A percentile compares a stretch with the other conserved stretches of the same genome.
Evolutionary conservation across 1,140 invertebrate genomes (phyloP).

Genomic region (Zaprionus capensis): DNA sequence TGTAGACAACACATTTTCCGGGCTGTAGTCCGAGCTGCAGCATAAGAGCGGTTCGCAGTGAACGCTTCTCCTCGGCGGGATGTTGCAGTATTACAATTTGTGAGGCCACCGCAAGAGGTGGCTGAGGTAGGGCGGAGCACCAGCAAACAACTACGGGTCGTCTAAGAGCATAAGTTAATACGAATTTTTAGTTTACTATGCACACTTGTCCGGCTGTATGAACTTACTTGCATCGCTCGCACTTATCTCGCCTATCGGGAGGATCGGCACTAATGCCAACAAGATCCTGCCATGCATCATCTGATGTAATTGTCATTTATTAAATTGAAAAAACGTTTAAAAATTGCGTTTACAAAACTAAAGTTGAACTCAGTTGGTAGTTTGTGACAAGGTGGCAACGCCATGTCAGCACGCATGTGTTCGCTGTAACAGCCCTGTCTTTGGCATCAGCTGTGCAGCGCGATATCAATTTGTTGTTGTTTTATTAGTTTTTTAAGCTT

Average conservation of each 20-base stretch:
- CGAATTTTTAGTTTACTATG: neutral
- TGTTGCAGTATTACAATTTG: constrained; percentile 94
- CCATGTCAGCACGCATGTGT: constrained; percentile 44
- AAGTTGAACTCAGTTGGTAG: neutral
- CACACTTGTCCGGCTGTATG: neutral
- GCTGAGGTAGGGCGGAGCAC: constrained; percentile 91
- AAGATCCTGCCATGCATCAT: constrained; percentile 86
- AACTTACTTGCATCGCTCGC: constrained; percentile 89
- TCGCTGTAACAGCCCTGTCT: constrained; percentile 35
- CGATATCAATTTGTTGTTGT: constrained; percentile 48
- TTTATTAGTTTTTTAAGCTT: constrained; percentile 69
- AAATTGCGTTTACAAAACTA: constrained; percentile 25
- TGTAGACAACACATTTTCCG: constrained; percentile 91
- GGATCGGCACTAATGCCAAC: constrained; percentile 90
- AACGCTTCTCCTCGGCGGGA: constrained; percentile 95
- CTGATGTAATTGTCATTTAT: constrained; percentile 56
- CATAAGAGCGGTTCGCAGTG: constrained; percentile 95
- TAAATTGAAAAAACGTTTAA: constrained; percentile 32
- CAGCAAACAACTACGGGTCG: constrained; percentile 94
- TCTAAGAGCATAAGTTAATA: constrained; percentile 85
- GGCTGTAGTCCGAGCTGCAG: constrained; percentile 89
- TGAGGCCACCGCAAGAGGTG: constrained; percentile 88
- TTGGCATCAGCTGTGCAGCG: constrained; percentile 51
- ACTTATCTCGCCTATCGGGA: constrained; percentile 88
- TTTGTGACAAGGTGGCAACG: constrained; percentile 49